A percentile compares a stretch with the other conserved stretches of the same genome.
Conservation (phyloP, 2,113 vertebrate species). For the Chunga burmeisteri region DNA sequence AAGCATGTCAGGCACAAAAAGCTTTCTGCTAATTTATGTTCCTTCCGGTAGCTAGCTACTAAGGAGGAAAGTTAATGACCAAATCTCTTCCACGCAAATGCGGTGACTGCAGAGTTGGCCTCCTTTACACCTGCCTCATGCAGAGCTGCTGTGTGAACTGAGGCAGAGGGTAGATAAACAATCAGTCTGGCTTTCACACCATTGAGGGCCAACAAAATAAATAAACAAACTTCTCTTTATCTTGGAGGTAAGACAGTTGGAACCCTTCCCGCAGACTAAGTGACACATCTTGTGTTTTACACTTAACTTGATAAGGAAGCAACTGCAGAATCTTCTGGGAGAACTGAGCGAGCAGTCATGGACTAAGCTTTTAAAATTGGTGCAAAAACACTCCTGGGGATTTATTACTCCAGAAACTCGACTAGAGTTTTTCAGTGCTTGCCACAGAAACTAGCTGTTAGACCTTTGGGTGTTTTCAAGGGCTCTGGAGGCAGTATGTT, state of each 20-base stretch:
- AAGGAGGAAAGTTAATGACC: background rate
- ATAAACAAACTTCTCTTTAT: background rate
- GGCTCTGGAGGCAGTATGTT: background rate
- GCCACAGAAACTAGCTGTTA: background rate
- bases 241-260: background rate
- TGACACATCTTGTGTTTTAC: background rate
- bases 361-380: background rate
- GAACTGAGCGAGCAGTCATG: background rate
- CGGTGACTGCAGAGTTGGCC: background rate
- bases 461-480: background rate
- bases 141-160: background rate
- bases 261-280: background rate
- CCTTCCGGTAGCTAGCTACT: background rate
- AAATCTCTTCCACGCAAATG: background rate
- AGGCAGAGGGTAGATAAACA: background rate
- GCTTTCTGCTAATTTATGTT: conserved; percentile 29
- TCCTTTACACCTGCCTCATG: background rate
- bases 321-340: background rate
- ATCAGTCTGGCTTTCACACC: background rate
- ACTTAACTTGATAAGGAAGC: background rate
- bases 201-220: background rate
- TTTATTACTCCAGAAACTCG: background rate
- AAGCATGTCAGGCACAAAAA: conserved; percentile 22
- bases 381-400: background rate
- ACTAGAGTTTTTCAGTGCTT: background rate